These are phyloP conservation scores for Nasonovia ribisnigri DNA, from an alignment of 2,888 invertebrate genomes.

Conservation along the genomic window DNA sequence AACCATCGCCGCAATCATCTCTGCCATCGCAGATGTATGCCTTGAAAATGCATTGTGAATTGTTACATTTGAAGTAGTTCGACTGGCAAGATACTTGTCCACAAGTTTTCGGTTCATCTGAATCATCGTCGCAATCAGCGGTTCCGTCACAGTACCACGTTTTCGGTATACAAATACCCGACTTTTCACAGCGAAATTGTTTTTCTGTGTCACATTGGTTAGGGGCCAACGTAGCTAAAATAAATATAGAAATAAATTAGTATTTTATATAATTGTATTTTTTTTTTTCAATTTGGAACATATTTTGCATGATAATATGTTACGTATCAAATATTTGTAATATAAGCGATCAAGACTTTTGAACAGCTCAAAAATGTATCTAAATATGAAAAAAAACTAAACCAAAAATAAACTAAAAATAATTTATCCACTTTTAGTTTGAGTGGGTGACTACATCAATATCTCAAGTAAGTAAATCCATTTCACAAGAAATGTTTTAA, in stretches of 20 bases:
- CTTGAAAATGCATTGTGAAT: slow-evolving; percentile 89
- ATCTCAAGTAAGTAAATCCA: background rate
- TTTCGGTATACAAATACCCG: slow-evolving; percentile 91
- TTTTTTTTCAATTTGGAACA: background rate
- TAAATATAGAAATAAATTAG: background rate
- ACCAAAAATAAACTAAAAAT: background rate
- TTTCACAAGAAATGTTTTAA: background rate
- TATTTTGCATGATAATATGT: background rate
- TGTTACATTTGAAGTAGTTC: slow-evolving; percentile 87
- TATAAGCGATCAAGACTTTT: background rate
- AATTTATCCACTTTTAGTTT: background rate
- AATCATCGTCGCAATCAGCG: slow-evolving; percentile 90
- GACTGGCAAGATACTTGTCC: slow-evolving; percentile 82
- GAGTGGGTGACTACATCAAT: background rate
- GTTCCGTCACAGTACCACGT: slow-evolving; percentile 96
- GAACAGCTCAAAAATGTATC: background rate
- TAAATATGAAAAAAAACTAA: background rate
- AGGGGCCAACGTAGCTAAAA: slow-evolving; percentile 80
- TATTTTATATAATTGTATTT: background rate
- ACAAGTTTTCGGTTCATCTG: slow-evolving; percentile 89
- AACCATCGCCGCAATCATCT: slow-evolving; percentile 92
- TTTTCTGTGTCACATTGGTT: slow-evolving; percentile 90
- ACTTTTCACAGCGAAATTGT: slow-evolving; percentile 89
- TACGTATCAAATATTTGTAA: background rate
- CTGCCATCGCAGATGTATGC: slow-evolving; percentile 94